phyloP scores from a whole-genome alignment of 1,140 invertebrate genomes.

The Holotrichia oblita region DNA sequence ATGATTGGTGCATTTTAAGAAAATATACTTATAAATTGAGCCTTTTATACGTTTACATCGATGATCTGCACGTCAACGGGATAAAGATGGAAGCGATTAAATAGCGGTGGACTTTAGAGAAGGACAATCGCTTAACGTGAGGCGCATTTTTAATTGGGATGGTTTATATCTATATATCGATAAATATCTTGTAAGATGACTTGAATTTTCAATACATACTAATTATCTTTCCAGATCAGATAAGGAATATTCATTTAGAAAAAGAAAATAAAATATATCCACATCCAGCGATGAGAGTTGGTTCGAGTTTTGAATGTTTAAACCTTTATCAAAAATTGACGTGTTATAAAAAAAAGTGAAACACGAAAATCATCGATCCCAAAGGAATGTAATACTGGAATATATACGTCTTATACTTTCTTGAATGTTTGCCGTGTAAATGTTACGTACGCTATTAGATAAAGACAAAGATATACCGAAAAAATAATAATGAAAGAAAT shows the following conservation, averaged over 20 bases:
- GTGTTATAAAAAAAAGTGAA: slow-evolving; percentile 31
- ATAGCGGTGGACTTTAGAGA: background rate
- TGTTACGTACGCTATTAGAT: too few relatives aligned
- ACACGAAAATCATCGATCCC: slow-evolving; percentile 9
- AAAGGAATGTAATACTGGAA: background rate
- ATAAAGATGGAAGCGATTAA: background rate
- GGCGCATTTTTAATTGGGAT: background rate
- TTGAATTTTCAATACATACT: slow-evolving; percentile 41
- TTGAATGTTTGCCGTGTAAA: too few relatives aligned
- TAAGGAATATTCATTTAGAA: slow-evolving; percentile 39
- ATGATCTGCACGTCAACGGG: background rate
- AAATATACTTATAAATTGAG: slow-evolving; percentile 54
- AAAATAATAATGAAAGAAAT: too few relatives aligned
- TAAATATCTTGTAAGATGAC: slow-evolving; percentile 39
- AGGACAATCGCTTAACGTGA: background rate
- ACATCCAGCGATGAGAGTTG: background rate
- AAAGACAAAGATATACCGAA: too few relatives aligned
- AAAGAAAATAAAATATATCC: slow-evolving; percentile 34
- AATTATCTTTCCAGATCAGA: slow-evolving; percentile 37
- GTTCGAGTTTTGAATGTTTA: slow-evolving; percentile 26
- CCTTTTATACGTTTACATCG: background rate
- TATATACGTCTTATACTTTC: too few relatives aligned
- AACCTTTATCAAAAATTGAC: slow-evolving; percentile 40
- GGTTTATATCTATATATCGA: slow-evolving; percentile 35
- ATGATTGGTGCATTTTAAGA: slow-evolving; percentile 55